A percentile compares a stretch with the other conserved stretches of the same genome.
Evolutionary conservation across 2,113 vertebrate species (phyloP).

Genomic region (Hepsetus odoe): DNA sequence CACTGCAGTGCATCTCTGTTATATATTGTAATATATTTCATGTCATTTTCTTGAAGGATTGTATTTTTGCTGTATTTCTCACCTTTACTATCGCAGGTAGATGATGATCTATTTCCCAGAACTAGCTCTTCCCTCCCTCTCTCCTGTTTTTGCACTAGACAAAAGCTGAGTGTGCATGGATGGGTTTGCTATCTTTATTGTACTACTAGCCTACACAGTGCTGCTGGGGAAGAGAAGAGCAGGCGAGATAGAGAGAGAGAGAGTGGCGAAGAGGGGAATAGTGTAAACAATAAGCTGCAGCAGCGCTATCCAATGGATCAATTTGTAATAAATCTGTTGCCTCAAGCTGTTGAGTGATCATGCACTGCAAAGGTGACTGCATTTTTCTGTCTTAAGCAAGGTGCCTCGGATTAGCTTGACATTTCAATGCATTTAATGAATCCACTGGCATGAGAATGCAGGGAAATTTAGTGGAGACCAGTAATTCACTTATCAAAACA

Average conservation of each 20-base stretch:
- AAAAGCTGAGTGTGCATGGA: conserved; percentile 69
- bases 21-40: no score
- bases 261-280: conserved; percentile 8
- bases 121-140: conserved; percentile 14
- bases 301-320: conserved; percentile 80
- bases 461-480: conserved; percentile 46
- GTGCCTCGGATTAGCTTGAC: conserved; percentile 43
- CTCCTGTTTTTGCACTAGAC: conserved; percentile 53
- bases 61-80: no score
- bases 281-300: conserved; percentile 68
- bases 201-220: conserved; percentile 67
- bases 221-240: conserved; percentile 52
- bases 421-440: conserved; percentile 56
- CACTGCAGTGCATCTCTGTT: no score
- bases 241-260: neutral
- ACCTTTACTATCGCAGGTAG: neutral
- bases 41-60: no score
- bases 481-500: conserved; percentile 55
- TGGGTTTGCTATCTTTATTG: conserved; percentile 74
- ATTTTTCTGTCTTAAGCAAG: conserved; percentile 68
- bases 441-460: conserved; percentile 34
- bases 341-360: conserved; percentile 78
- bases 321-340: conserved; percentile 85
- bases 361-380: conserved; percentile 76
- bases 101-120: neutral